Conservation (phyloP, 2,113 vertebrate genomes). For the Oxyura jamaicensis region DNA sequence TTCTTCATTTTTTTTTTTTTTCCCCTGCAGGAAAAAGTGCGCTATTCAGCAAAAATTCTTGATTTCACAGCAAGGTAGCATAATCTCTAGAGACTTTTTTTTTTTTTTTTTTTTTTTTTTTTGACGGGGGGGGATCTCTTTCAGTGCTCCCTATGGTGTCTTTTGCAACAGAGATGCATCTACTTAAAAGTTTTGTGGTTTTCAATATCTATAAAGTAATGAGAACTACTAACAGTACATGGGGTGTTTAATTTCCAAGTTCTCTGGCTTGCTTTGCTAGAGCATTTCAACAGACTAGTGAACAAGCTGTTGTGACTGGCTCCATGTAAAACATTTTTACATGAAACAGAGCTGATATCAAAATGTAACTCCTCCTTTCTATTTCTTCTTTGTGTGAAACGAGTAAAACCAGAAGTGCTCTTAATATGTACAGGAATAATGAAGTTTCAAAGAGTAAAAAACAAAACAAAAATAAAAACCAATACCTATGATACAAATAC, state of each 20-base stretch:
- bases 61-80: background rate
- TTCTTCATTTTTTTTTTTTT: background rate
- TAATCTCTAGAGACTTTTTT: background rate
- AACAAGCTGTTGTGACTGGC: background rate
- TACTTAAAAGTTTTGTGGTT: background rate
- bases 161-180: background rate
- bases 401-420: background rate
- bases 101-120: background rate
- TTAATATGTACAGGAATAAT: background rate
- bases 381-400: background rate
- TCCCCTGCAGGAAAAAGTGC: background rate
- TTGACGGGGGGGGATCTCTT: background rate
- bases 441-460: background rate
- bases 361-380: background rate
- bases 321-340: background rate
- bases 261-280: background rate
- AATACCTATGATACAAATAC: background rate
- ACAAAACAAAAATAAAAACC: background rate
- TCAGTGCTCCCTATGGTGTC: background rate
- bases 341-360: background rate
- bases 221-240: background rate
- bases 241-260: background rate
- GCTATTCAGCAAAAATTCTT: background rate
- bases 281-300: background rate
- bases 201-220: background rate